Percentiles rank a stretch among this genome's conserved stretches.
Conservation (phyloP, 1,140 invertebrate species). For the Trichoplusia ni region DNA sequence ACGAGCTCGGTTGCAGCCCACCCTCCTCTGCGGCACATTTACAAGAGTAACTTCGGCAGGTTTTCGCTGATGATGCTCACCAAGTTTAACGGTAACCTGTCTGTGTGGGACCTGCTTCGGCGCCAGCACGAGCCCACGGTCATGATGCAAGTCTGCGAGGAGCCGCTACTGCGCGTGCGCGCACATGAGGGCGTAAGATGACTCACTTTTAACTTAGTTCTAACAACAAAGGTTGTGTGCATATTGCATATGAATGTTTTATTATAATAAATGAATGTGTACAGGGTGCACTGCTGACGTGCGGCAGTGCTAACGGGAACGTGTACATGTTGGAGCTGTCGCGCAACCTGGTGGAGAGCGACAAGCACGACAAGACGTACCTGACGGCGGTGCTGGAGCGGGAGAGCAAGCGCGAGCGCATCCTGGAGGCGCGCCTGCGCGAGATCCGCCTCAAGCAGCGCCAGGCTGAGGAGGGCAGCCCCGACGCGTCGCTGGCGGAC, state of each 20-base stretch:
- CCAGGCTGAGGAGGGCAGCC: slow-evolving; percentile 56
- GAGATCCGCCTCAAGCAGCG: slow-evolving; percentile 87
- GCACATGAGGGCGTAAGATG: slow-evolving; percentile 59
- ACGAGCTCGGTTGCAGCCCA: neutral
- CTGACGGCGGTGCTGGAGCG: slow-evolving; percentile 87
- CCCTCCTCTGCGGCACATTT: neutral
- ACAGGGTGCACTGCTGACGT: slow-evolving; percentile 9
- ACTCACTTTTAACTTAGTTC: neutral
- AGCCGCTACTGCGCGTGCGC: slow-evolving; percentile 77
- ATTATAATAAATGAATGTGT: too few relatives aligned
- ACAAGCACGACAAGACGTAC: slow-evolving; percentile 16
- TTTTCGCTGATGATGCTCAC: slow-evolving; percentile 93
- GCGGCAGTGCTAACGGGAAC: slow-evolving; percentile 1
- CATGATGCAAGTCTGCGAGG: slow-evolving; percentile 88
- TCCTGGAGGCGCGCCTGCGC: slow-evolving; percentile 93
- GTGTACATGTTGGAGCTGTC: slow-evolving; percentile 27
- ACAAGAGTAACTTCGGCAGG: slow-evolving; percentile 12
- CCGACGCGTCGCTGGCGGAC: slow-evolving; percentile 36
- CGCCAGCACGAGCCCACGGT: slow-evolving; percentile 92
- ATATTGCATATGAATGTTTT: too few relatives aligned
- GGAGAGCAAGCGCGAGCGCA: slow-evolving; percentile 94
- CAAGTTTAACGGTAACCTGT: slow-evolving; percentile 91
- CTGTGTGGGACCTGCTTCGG: slow-evolving; percentile 94
- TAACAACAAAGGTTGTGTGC: neutral
- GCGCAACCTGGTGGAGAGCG: neutral